phyloP scores from a whole-genome alignment of 2,888 invertebrate genomes.

The Strigamia transsilvanica region DNA sequence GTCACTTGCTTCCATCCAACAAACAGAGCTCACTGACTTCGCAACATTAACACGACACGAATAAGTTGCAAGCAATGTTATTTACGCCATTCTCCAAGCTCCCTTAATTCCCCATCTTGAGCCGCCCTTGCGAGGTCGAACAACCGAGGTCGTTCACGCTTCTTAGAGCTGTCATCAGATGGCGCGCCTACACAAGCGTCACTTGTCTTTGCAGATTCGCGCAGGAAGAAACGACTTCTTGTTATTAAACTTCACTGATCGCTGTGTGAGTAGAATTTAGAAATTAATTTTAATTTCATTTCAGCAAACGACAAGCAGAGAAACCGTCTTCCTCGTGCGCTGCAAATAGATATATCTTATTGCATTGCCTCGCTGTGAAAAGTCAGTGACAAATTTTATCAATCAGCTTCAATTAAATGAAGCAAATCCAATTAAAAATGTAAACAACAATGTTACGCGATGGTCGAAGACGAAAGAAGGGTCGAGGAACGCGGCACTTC shows the following conservation, averaged over 20 bases:
- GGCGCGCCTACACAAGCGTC: constrained; percentile 41
- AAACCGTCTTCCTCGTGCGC: constrained; percentile 9
- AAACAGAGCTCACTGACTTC: constrained; percentile 42
- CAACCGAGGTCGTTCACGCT: constrained; percentile 49
- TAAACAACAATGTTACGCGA: constrained; percentile 30
- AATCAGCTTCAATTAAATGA: constrained; percentile 51
- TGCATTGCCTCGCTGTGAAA: constrained; percentile 38
- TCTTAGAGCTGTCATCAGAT: constrained; percentile 47
- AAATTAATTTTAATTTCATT: constrained; percentile 38
- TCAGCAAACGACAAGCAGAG: neutral
- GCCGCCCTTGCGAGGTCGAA: constrained; percentile 49
- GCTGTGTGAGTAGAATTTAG: constrained; percentile 6
- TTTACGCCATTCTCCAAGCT: constrained; percentile 49
- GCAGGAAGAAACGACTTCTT: constrained; percentile 9
- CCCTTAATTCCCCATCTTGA: constrained; percentile 49
- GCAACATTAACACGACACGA: constrained; percentile 49
- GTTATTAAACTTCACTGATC: constrained; percentile 12
- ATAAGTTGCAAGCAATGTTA: constrained; percentile 48
- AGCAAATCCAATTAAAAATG: constrained; percentile 52
- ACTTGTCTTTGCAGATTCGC: constrained; percentile 38
- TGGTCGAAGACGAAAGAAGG: constrained; percentile 50
- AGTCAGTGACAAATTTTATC: constrained; percentile 53
- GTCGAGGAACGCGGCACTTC: constrained; percentile 1
- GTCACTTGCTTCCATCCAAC: constrained; percentile 33
- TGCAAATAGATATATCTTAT: constrained; percentile 31